Base-by-base conservation (phyloP, 2,888 invertebrate genomes). In the Heliconius hortense region DNA sequence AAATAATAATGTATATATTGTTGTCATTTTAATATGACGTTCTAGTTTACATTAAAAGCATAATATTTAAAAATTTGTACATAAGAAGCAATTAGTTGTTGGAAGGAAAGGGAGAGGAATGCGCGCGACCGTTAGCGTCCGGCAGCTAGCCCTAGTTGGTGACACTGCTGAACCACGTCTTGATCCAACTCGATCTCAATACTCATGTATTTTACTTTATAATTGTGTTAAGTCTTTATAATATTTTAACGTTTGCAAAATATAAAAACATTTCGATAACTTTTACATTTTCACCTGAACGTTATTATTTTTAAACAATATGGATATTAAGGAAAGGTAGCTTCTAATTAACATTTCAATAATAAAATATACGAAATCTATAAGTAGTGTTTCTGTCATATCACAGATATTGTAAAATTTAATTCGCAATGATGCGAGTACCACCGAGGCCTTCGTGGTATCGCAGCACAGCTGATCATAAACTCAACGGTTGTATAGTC, bases 51-150 rank as follows among this genome's bases (percentile, higher is more conserved):
- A 53, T 56, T 56, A 18, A 56, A n/a, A n/a, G 11, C 1, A 10
- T 26, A 11, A 18, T 68, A 28, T n/a, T 7, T 53, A 73, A 77
- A 79, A 75, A 79, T 81, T 82, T 80, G 80, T 79, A 80, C 84
- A 86, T 85, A 87, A 87, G 83, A 84, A 85, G 87, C 90, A 93
- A 93, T 93, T 93, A 92, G 89, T 86, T 84, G 81, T 78, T 80
- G 81, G 78, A 79, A 81, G 82, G 84, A 83, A 83, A 84, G 84
- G 81, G 78, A 87, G 88, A 90, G 88, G 90, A 92, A 93, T 93
- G 93, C 88, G 90, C 85, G 84, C 90, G 82, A 91, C 93, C 93
- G 93, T 93, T 93, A 93, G 87, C 80, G 87, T 91, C 92, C 93
- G 92, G 89, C 87, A 86, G 81, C 74, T 80, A 80, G 82, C 89